Percentiles rank a stretch among this genome's conserved stretches.
These are phyloP conservation scores for Gandaritis pyraliata DNA, from an alignment of 2,888 invertebrate species.

Conservation along the genomic window DNA sequence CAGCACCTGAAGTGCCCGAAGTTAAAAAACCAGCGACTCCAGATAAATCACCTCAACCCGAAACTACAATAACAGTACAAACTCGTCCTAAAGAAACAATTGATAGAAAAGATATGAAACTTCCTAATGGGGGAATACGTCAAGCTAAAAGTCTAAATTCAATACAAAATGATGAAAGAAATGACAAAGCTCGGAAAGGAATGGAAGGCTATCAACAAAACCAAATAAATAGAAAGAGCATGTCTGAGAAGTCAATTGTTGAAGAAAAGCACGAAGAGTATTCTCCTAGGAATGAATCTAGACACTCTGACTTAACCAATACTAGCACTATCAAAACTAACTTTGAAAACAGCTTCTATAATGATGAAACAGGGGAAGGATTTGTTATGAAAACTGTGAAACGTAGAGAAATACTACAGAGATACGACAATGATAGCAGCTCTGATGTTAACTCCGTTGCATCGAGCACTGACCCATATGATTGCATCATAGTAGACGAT, in stretches of 20 bases:
- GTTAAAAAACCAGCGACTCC: slow-evolving; percentile 58
- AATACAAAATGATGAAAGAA: slow-evolving; percentile 73
- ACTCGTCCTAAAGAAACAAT: slow-evolving; percentile 74
- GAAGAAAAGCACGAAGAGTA: slow-evolving; percentile 77
- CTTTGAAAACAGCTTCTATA: slow-evolving; percentile 87
- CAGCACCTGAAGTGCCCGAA: slow-evolving; percentile 74
- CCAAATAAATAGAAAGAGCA: slow-evolving; percentile 74
- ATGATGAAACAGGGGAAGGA: slow-evolving; percentile 87
- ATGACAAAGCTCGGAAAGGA: slow-evolving; percentile 61
- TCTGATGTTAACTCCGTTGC: slow-evolving; percentile 86
- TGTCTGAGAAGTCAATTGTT: slow-evolving; percentile 73
- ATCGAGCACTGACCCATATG: slow-evolving; percentile 90
- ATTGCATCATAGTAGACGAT: slow-evolving; percentile 94
- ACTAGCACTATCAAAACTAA: slow-evolving; percentile 82
- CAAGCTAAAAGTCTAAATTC: slow-evolving; percentile 79
- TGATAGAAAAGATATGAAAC: slow-evolving; percentile 75
- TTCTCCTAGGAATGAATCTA: slow-evolving; percentile 72
- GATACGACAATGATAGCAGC: slow-evolving; percentile 87
- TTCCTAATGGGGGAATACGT: slow-evolving; percentile 73
- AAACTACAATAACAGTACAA: slow-evolving; percentile 67
- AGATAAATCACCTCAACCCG: slow-evolving; percentile 59
- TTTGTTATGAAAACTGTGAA: slow-evolving; percentile 89
- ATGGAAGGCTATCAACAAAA: slow-evolving; percentile 63
- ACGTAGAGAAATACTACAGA: slow-evolving; percentile 88
- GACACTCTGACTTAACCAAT: slow-evolving; percentile 78